Evolutionary conservation across 2,113 vertebrate species (phyloP), one percentile per base, ranked within the genome.

Genomic region (Hippolais icterina): DNA sequence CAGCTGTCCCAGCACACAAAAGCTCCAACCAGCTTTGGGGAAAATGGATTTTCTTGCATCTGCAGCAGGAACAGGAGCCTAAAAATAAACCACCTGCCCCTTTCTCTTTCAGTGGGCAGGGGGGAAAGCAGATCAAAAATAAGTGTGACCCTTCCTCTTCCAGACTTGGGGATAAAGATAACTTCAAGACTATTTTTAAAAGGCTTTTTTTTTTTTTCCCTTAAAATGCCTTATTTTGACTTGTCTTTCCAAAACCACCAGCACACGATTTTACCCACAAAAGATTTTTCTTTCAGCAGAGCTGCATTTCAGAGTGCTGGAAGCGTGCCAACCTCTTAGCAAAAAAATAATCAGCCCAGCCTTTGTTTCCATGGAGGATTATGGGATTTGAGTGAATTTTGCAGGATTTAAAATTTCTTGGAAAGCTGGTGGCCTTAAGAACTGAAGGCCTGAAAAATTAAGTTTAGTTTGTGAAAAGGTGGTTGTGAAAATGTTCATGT

Each of bases 381-480:
- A 89, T 24, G 50, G 81, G 90, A 91, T 97, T 93, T 84, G 81
- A 22, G 65, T 71, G 84, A 89, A 54, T 95, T 95, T 81, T 83
- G 54, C 22, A 3, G 24, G 85, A 90, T 94, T 95, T 74, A 66
- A 65, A 53, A 66, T 74, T 94, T 97, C 94, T 95, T 96, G 95
- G 96, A 96, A 96, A 92, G 85, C 88, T 50, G 54, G 22, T 12
- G 23, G 28, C 16, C 19, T 74, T 59, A 65, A 52, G 66, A 91
- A 57, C 3, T 5, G 23, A 59, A 66, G 82, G 50, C 37, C 42
- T 89, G n/a, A 72, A 76, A 72, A 57, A 71, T 49, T 4, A 47
- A 47, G 2, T 41, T 75, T 54, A 5, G 1, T 52, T 91, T 87
- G 74, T 76, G 68, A 56, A 75, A 44, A 84, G 5, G 29, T 12